Percentiles rank a stretch among this genome's conserved stretches.
Evolutionary conservation across 2,888 invertebrate genomes (phyloP).

Genomic region (Melinaea marsaeus): DNA sequence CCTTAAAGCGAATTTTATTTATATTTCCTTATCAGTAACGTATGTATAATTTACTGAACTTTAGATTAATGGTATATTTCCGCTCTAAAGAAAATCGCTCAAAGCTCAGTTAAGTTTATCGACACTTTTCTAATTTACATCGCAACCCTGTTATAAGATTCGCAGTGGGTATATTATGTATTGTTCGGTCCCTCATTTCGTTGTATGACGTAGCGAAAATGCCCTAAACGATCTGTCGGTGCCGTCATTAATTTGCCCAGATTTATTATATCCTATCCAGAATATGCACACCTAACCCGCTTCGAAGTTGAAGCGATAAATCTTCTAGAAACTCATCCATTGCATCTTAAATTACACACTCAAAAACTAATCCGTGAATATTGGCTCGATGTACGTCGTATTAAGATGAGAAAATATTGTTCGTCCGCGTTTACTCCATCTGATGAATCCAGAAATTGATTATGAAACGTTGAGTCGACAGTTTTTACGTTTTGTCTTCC

Average conservation of each 20-base stretch:
- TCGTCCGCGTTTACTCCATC: conserved; percentile 34
- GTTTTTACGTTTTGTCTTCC: conserved; percentile 55
- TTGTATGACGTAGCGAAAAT: conserved; percentile 64
- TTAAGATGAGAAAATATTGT: conserved; percentile 29
- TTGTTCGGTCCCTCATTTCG: conserved; percentile 51
- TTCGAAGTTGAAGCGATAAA: conserved; percentile 37
- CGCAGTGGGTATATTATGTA: conserved; percentile 36
- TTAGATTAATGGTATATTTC: conserved; percentile 54
- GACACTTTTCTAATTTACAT: conserved; percentile 32
- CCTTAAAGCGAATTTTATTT: conserved; percentile 44
- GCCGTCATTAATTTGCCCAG: conserved; percentile 68
- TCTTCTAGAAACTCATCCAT: conserved; percentile 36
- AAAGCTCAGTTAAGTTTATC: conserved; percentile 23
- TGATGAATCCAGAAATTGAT: conserved; percentile 56
- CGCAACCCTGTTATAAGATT: conserved; percentile 35
- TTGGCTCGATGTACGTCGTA: conserved; percentile 26
- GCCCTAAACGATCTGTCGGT: conserved; percentile 71
- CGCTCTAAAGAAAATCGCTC: conserved; percentile 27
- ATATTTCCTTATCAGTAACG: conserved; percentile 54
- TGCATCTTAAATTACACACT: conserved; percentile 38
- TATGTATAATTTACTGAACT: conserved; percentile 53
- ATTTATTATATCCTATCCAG: conserved; percentile 66
- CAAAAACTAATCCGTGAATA: conserved; percentile 25
- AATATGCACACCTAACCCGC: conserved; percentile 45
- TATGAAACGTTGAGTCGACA: conserved; percentile 62